phyloP scores from a whole-genome alignment of 2,888 invertebrate species.

The Tachystola acroxantha region DNA sequence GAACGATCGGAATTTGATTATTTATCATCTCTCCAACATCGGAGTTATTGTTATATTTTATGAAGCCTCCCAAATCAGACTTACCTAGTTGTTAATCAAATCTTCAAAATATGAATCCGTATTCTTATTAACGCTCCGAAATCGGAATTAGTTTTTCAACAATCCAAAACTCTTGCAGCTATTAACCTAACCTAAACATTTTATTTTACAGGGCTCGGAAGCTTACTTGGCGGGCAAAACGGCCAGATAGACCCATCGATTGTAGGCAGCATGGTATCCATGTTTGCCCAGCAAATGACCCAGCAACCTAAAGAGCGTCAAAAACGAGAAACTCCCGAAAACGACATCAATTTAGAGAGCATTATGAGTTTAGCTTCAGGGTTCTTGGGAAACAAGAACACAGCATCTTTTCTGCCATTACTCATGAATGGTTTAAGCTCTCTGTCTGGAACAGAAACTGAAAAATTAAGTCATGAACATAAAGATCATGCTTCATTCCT shows the following conservation, averaged over 20 bases:
- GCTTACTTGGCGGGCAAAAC: slow-evolving; percentile 78
- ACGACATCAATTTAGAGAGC: slow-evolving; percentile 71
- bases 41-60: too few species aligned
- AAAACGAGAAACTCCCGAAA: slow-evolving; percentile 45
- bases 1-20: too few species aligned
- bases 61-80: too few species aligned
- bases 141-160: too few species aligned
- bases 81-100: too few species aligned
- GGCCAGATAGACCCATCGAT: slow-evolving; percentile 78
- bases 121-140: too few species aligned
- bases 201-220: slow-evolving; percentile 56
- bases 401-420: slow-evolving; percentile 79
- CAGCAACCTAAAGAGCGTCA: slow-evolving; percentile 30
- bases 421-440: slow-evolving; percentile 81
- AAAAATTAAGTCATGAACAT: slow-evolving; percentile 79
- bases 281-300: slow-evolving; percentile 62
- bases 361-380: slow-evolving; percentile 76
- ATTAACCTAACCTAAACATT: too few species aligned
- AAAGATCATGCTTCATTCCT: slow-evolving; percentile 84
- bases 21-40: too few species aligned
- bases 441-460: slow-evolving; percentile 79
- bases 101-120: too few species aligned
- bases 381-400: slow-evolving; percentile 60
- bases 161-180: too few species aligned
- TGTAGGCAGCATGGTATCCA: slow-evolving; percentile 65